Percentiles rank a stretch among this genome's conserved stretches.
phyloP scores from a whole-genome alignment of 2,888 invertebrate species.

The Eledona agricola region DNA sequence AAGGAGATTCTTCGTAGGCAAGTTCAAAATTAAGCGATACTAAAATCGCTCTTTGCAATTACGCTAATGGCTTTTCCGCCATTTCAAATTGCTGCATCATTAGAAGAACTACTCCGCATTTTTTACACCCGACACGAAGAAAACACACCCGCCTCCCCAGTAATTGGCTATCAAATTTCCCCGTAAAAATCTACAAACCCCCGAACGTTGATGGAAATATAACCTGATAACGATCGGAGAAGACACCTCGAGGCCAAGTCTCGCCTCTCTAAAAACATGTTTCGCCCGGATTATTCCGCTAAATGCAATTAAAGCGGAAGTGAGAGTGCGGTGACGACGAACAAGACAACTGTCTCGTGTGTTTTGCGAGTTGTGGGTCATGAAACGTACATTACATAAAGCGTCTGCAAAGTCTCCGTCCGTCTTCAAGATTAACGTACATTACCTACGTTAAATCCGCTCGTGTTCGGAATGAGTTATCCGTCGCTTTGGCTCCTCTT shows the following conservation, averaged over 20 bases:
- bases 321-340: slow-evolving; percentile 15
- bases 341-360: slow-evolving; percentile 21
- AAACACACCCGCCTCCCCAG: slow-evolving; percentile 6
- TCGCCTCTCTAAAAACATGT: slow-evolving; percentile 21
- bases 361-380: slow-evolving; percentile 25
- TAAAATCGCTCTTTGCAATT: slow-evolving; percentile 36
- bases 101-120: too few species aligned
- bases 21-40: slow-evolving; percentile 31
- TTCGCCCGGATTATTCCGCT: slow-evolving; percentile 5
- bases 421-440: slow-evolving; percentile 36
- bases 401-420: slow-evolving; percentile 34
- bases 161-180: slow-evolving; percentile 39
- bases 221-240: slow-evolving; percentile 54
- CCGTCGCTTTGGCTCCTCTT: slow-evolving; percentile 30
- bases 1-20: slow-evolving; percentile 30
- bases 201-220: slow-evolving; percentile 52
- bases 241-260: slow-evolving; percentile 44
- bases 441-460: slow-evolving; percentile 38
- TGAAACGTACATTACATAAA: slow-evolving; percentile 37
- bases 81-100: slow-evolving; percentile 4
- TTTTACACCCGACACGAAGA: too few species aligned
- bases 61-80: slow-evolving; percentile 27
- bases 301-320: slow-evolving; percentile 7
- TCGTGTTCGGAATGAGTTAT: slow-evolving; percentile 38
- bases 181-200: slow-evolving; percentile 42